These are phyloP conservation scores for Nycticebus coucang DNA, from an alignment of 2,113 vertebrate species.

Conservation along the genomic window DNA sequence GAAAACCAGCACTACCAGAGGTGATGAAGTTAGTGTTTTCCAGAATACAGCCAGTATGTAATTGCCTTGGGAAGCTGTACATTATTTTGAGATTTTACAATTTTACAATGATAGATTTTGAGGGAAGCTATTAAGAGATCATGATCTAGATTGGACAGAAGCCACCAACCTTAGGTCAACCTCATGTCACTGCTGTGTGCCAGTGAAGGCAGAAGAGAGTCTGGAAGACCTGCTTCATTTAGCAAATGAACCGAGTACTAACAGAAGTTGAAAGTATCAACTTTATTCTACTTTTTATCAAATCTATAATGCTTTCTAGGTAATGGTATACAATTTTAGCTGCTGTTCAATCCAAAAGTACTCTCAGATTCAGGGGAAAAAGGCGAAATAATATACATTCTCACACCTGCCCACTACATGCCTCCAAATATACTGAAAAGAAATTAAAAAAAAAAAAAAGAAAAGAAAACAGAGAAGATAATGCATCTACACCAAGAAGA, in stretches of 20 bases:
- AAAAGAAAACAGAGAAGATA: background rate
- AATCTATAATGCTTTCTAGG: background rate
- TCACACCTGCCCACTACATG: background rate
- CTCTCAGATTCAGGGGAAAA: background rate
- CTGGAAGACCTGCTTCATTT: background rate
- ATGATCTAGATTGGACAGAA: background rate
- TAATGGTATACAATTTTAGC: background rate
- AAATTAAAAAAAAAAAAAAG: background rate
- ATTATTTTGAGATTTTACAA: conserved; percentile 62
- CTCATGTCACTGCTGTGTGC: background rate
- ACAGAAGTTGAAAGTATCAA: background rate
- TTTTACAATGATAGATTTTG: conserved; percentile 10
- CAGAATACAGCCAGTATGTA: conserved; percentile 20
- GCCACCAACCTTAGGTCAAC: background rate
- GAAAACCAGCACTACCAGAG: conserved; percentile 35
- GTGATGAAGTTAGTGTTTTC: conserved; percentile 5
- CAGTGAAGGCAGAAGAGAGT: background rate
- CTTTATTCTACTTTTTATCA: background rate
- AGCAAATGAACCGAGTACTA: background rate
- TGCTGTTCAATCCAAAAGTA: background rate
- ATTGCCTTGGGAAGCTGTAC: conserved; percentile 16
- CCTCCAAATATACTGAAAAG: background rate
- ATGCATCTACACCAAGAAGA: background rate
- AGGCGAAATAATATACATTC: background rate
- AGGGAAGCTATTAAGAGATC: conserved; percentile 3